These are phyloP conservation scores for Pygoscelis adeliae DNA, from an alignment of 2,113 vertebrate genomes.

Conservation along the genomic window DNA sequence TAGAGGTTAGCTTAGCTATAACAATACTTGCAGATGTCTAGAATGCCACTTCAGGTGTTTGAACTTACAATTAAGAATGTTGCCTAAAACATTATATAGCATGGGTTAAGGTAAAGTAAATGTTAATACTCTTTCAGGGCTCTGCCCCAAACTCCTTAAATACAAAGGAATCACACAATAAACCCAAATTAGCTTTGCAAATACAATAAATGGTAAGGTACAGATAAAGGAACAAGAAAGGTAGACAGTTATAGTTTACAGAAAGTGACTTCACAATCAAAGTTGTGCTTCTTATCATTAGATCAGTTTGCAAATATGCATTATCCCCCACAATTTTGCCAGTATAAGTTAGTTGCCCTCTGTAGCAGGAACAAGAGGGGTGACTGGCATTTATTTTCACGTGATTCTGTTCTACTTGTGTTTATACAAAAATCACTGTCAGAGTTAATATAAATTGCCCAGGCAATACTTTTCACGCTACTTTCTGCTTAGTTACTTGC, in stretches of 20 bases:
- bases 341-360: slow-evolving; percentile 61
- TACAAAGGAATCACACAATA: slow-evolving; percentile 90
- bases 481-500: slow-evolving; percentile 72
- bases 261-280: slow-evolving; percentile 83
- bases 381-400: slow-evolving; percentile 67
- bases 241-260: slow-evolving; percentile 77
- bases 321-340: slow-evolving; percentile 72
- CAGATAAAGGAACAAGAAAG: slow-evolving; percentile 75
- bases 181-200: slow-evolving; percentile 81
- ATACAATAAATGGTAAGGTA: slow-evolving; percentile 77
- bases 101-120: slow-evolving; percentile 69
- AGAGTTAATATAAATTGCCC: slow-evolving; percentile 75
- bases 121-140: slow-evolving; percentile 82
- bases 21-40: slow-evolving; percentile 63
- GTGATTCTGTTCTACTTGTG: slow-evolving; percentile 64
- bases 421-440: slow-evolving; percentile 75
- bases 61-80: slow-evolving; percentile 80
- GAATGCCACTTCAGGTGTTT: slow-evolving; percentile 73
- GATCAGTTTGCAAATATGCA: slow-evolving; percentile 82
- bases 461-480: slow-evolving; percentile 67
- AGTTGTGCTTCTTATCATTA: slow-evolving; percentile 90
- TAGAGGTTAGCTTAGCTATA: slow-evolving; percentile 63
- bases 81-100: slow-evolving; percentile 82
- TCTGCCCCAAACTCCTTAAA: slow-evolving; percentile 91
- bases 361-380: slow-evolving; percentile 65